A percentile compares a stretch with the other conserved stretches of the same genome.
Conservation (phyloP, 2,888 invertebrate species). For the Meloe dianella region DNA sequence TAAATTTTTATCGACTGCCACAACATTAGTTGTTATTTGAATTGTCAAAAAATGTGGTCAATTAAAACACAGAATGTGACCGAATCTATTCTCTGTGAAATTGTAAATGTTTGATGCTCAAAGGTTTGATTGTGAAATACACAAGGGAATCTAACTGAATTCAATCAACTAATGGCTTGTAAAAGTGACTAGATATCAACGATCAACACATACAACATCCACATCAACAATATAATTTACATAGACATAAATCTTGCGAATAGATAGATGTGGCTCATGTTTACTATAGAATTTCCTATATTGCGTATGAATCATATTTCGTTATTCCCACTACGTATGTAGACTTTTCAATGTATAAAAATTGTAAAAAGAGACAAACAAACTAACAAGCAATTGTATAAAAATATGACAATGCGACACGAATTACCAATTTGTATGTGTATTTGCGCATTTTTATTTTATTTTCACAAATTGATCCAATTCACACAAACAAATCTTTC, state of each 20-base stretch:
- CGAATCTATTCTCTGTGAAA: no score
- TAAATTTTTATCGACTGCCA: no score
- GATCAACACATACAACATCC: not conserved
- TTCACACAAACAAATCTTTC: not conserved
- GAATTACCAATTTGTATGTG: not conserved
- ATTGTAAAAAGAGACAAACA: not conserved
- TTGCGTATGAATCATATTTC: not conserved
- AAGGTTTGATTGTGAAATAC: not conserved
- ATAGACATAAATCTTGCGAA: not conserved
- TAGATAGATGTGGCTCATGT: not conserved
- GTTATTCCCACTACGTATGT: not conserved
- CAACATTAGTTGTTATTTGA: no score
- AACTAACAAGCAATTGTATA: not conserved
- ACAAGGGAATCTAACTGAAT: not conserved
- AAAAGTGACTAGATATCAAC: not conserved
- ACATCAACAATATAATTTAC: not conserved
- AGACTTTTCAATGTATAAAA: not conserved
- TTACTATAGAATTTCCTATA: not conserved
- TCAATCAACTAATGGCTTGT: conserved; percentile 1
- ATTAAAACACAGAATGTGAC: no score
- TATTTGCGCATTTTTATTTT: not conserved
- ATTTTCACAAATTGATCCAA: not conserved
- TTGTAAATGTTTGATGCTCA: no score
- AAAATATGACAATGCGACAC: not conserved
- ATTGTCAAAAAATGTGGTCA: no score